Base-by-base conservation (phyloP, 2,797 vertebrate genomes). In the Hippocampus kuda region DNA sequence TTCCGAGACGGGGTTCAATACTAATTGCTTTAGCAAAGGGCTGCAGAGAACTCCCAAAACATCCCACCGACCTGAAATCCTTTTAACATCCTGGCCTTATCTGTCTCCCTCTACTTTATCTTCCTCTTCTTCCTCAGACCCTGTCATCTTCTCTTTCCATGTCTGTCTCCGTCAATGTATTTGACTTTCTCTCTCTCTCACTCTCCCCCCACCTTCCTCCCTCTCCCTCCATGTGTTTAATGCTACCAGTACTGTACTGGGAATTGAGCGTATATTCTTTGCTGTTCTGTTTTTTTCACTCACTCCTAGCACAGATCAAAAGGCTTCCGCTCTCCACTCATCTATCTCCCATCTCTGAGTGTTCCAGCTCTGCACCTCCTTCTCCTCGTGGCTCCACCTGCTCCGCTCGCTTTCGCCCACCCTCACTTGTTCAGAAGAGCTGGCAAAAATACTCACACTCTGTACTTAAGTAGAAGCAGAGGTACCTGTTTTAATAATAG, bases 11-110 rank as follows among this genome's bases (percentile, higher is more conserved):
- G 74, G 81, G 80, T 83, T 91, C 90, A 79, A 86, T 92, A 81
- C 86, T 91, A 92, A 92, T 92, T 90, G 87, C 85, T 89, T 91
- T 88, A 90, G 86, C 82, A 77, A 76, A 80, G 77, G 81, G 74
- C 85, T 84, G 70, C 74, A 69, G 81, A 86, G 80, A 89, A 85
- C 78, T 88, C 84, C 83, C 83, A 77, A 79, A 86, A 86, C 87
- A 84, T 83, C 82, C 83, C 34, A 72, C 68, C 44, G 64, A 80
- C 85, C 80, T 73, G 72, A 77, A 84, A 85, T 85, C 87, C 86
- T 86, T 88, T 88, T 85, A 88, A 88, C 85, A 84, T 87, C 82
- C 83, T 82, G 80, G 79, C 86, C 83, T 87, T 86, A 84, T 89
- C 88, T 85, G 68, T 77, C 81, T 87, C 73, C 68, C 63, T 71